Percentiles rank a stretch among this genome's conserved stretches.
These are phyloP conservation scores for Apis dorsata DNA, from an alignment of 1,140 invertebrate genomes.

Conservation along the genomic window DNA sequence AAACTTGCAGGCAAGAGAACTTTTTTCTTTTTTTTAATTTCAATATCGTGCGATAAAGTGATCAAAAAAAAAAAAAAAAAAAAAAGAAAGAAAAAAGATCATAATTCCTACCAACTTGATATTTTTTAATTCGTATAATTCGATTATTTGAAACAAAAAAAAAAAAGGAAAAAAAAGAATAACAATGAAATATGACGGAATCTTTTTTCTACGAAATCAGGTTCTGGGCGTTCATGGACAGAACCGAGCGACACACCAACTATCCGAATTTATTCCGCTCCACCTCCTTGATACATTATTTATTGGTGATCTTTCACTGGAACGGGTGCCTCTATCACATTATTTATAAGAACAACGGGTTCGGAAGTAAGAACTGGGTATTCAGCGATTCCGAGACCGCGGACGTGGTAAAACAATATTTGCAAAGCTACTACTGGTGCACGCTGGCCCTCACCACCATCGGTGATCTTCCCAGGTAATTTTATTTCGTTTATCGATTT, in stretches of 20 bases:
- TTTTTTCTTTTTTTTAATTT: too few species aligned
- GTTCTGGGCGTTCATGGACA: slow-evolving; percentile 99
- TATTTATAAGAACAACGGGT: slow-evolving; percentile 96
- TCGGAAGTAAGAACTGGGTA: slow-evolving; percentile 95
- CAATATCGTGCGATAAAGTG: too few species aligned
- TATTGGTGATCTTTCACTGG: slow-evolving; percentile 99
- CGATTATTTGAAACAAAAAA: too few species aligned
- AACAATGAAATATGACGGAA: slow-evolving; percentile 38
- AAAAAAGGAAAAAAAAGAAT: too few species aligned
- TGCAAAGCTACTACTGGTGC: slow-evolving; percentile 99
- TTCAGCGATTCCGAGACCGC: slow-evolving; percentile 90
- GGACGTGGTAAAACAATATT: slow-evolving; percentile 95
- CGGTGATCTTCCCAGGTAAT: slow-evolving; percentile 81
- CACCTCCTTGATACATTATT: slow-evolving; percentile 95
- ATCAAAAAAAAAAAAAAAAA: too few species aligned
- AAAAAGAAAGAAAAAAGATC: too few species aligned
- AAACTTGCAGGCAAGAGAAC: too few species aligned
- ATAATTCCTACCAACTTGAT: too few species aligned
- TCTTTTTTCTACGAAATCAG: slow-evolving; percentile 58
- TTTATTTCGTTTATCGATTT: too few species aligned
- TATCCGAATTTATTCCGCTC: slow-evolving; percentile 99
- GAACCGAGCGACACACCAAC: slow-evolving; percentile 98
- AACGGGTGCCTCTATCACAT: slow-evolving; percentile 99
- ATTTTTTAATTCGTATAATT: too few species aligned
- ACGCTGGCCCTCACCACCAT: slow-evolving; percentile 97